phyloP scores from a whole-genome alignment of 2,113 vertebrate genomes.

The Myocastor coypus region DNA sequence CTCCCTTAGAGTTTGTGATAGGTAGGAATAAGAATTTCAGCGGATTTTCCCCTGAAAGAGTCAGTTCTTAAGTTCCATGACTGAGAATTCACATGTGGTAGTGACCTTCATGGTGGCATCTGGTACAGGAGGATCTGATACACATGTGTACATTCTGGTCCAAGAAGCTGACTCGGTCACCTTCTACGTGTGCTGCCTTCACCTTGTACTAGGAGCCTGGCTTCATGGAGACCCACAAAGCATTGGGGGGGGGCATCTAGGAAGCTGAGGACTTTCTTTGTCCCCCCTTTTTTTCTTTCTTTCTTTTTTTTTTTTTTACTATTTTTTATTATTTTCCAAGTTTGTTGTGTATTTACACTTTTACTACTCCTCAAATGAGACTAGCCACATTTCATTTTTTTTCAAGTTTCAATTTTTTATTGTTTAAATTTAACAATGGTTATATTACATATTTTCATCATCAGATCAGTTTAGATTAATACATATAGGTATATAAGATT shows the following conservation, averaged over 20 bases:
- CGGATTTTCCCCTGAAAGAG: not conserved
- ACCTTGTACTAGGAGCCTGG: not conserved
- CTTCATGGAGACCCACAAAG: not conserved
- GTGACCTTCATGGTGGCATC: not conserved
- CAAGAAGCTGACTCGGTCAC: not conserved
- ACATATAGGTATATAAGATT: too few species aligned
- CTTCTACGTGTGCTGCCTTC: not conserved
- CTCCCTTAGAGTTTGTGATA: not conserved
- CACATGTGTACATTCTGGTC: not conserved
- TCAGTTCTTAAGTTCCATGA: not conserved
- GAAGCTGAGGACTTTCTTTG: not conserved
- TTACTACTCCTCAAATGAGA: not conserved
- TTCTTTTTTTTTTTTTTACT: not conserved
- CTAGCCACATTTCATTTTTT: not conserved
- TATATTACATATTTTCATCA: too few species aligned
- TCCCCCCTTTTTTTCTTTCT: not conserved
- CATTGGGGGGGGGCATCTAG: not conserved
- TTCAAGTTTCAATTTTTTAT: too few species aligned
- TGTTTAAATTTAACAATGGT: too few species aligned
- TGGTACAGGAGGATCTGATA: not conserved
- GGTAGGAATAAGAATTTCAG: not conserved
- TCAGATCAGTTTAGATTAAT: too few species aligned
- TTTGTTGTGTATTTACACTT: constrained; percentile 12
- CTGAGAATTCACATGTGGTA: not conserved
- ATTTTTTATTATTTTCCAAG: constrained; percentile 6